These are phyloP conservation scores for Hetaerina americana DNA, from an alignment of 1,140 invertebrate genomes.

Conservation along the genomic window DNA sequence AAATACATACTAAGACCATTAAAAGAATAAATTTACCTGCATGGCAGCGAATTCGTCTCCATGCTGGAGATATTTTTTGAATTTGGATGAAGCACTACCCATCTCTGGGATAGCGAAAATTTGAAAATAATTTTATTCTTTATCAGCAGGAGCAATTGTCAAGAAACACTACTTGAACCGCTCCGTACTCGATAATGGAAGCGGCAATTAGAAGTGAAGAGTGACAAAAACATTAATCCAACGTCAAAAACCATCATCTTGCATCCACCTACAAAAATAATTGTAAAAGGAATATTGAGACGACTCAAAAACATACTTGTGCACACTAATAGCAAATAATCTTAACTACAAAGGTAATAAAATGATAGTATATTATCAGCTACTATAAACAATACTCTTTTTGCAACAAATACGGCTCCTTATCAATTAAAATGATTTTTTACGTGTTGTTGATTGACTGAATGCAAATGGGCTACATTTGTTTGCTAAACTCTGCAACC, in stretches of 20 bases:
- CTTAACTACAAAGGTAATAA: too few species aligned
- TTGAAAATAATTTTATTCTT: not conserved
- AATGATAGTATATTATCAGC: too few species aligned
- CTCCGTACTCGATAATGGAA: not conserved
- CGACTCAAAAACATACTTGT: too few species aligned
- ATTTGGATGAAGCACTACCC: slow-evolving; percentile 56
- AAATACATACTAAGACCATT: slow-evolving; percentile 2
- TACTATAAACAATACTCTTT: too few species aligned
- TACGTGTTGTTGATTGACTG: too few species aligned
- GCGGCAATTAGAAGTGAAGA: not conserved
- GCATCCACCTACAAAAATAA: not conserved
- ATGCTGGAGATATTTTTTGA: slow-evolving; percentile 56
- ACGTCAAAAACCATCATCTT: not conserved
- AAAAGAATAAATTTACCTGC: slow-evolving; percentile 30
- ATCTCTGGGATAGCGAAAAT: slow-evolving; percentile 25
- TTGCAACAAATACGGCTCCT: too few species aligned
- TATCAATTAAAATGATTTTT: too few species aligned
- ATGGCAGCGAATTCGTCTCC: slow-evolving; percentile 57
- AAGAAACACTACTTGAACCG: slow-evolving; percentile 2
- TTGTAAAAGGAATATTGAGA: too few species aligned
- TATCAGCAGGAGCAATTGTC: slow-evolving; percentile 1
- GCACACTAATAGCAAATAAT: too few species aligned
- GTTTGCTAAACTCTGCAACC: too few species aligned
- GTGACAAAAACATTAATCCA: not conserved
- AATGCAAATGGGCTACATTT: too few species aligned